A percentile compares a stretch with the other conserved stretches of the same genome.
Evolutionary conservation across 2,113 vertebrate species (phyloP).

Genomic region (Petrocephalus zakoni): DNA sequence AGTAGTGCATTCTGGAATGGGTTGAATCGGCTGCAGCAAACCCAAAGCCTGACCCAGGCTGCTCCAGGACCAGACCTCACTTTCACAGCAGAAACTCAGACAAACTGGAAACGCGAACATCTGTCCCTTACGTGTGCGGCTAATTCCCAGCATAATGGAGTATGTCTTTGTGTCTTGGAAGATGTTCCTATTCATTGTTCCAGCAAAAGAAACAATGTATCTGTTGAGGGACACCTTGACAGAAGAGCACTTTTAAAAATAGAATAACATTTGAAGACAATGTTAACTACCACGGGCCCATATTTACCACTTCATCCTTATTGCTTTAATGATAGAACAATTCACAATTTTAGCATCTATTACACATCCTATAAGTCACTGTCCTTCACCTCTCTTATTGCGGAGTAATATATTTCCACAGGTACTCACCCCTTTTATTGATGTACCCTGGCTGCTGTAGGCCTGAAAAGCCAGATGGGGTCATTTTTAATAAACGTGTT

Average conservation of each 20-base stretch:
- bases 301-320: background rate
- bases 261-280: background rate
- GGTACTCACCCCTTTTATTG: background rate
- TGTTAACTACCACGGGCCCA: background rate
- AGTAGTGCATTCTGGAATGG: background rate
- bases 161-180: background rate
- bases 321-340: background rate
- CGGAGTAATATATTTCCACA: background rate
- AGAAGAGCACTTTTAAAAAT: background rate
- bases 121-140: background rate
- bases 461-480: background rate
- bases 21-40: conserved; percentile 9
- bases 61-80: background rate
- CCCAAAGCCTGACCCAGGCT: background rate
- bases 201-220: background rate
- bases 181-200: background rate
- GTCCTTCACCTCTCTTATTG: background rate
- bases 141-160: background rate
- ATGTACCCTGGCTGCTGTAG: background rate
- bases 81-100: background rate
- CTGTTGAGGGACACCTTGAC: background rate
- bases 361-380: background rate
- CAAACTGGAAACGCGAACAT: background rate
- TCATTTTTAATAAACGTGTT: background rate
- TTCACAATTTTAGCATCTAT: background rate